Conservation (phyloP, 2,113 vertebrate genomes). For the Deroptyus accipitrinus region DNA sequence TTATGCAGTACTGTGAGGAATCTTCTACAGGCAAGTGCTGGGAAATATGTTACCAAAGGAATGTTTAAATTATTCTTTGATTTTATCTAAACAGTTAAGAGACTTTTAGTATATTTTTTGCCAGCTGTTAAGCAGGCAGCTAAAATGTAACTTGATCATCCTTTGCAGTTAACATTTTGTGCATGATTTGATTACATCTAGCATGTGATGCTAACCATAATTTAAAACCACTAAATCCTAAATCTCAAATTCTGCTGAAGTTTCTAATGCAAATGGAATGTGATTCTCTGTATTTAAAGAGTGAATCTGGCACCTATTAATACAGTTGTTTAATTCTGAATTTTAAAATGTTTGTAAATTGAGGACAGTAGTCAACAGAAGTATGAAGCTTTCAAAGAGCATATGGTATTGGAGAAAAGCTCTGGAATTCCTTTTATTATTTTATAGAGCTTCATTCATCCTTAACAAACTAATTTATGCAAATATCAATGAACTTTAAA, state of each 20-base stretch:
- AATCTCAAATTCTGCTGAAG: background rate
- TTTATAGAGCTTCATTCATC: background rate
- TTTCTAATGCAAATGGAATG: background rate
- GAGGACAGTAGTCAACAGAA: background rate
- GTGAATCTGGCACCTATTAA: background rate
- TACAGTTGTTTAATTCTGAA: background rate
- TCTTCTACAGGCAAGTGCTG: conserved; percentile 80
- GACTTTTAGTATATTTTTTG: background rate
- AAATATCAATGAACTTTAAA: background rate
- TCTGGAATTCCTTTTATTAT: background rate
- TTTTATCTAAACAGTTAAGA: background rate
- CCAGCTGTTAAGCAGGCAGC: background rate
- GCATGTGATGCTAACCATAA: background rate
- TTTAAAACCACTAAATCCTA: background rate
- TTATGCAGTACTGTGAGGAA: conserved; percentile 78
- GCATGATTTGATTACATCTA: background rate
- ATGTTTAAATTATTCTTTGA: background rate
- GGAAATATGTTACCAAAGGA: background rate
- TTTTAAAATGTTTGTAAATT: background rate
- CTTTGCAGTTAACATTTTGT: background rate
- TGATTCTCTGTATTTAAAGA: background rate
- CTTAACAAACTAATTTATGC: background rate
- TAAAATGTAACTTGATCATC: background rate
- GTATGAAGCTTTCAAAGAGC: background rate
- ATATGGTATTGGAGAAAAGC: accelerated